Evolutionary conservation across 1,140 invertebrate genomes (phyloP).

Genomic region (honey bee (Apis mellifera)): DNA sequence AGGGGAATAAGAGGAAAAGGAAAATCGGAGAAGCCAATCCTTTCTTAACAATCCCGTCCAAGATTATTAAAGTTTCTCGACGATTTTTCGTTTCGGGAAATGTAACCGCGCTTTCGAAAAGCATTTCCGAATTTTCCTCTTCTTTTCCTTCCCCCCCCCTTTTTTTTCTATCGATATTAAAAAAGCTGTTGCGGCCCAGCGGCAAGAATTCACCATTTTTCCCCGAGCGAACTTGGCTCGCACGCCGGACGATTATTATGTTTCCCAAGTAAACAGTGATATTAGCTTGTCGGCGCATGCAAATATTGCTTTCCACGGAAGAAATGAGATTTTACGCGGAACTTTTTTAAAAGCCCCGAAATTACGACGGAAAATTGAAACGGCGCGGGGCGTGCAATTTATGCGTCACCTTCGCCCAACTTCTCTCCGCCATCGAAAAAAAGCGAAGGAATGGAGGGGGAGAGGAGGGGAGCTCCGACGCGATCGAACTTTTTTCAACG

Average conservation of each 20-base stretch:
- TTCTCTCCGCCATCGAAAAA: not conserved
- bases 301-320: slow-evolving; percentile 43
- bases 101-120: no score
- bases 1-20: not conserved
- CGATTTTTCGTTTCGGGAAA: no score
- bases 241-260: slow-evolving; percentile 48
- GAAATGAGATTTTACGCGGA: slow-evolving; percentile 49
- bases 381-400: slow-evolving; percentile 31
- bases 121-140: no score
- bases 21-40: no score
- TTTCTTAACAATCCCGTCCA: no score
- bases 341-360: slow-evolving; percentile 52
- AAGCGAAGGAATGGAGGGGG: not conserved
- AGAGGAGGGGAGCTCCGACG: no score
- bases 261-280: slow-evolving; percentile 53
- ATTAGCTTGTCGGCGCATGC: slow-evolving; percentile 52
- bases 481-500: no score
- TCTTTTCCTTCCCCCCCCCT: not conserved
- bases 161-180: slow-evolving; percentile 13
- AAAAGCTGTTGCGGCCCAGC: not conserved
- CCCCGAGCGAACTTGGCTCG: slow-evolving; percentile 14
- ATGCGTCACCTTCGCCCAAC: slow-evolving; percentile 38
- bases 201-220: slow-evolving; percentile 30
- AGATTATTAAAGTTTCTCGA: no score
- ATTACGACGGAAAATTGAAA: slow-evolving; percentile 50